Conservation (phyloP, 2,888 invertebrate genomes). For the Ceratothoa steindachneri region DNA sequence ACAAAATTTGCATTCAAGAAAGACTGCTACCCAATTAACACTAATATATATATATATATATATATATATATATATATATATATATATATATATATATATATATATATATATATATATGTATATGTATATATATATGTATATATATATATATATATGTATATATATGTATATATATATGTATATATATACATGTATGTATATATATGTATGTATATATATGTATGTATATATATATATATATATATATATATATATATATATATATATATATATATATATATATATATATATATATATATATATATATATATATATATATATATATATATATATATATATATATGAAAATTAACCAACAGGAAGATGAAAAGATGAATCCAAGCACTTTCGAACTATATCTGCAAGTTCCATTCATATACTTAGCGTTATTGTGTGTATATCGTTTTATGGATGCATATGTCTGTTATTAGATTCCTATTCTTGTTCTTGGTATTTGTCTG, state of each 20-base stretch:
- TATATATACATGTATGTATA: conserved; percentile 15
- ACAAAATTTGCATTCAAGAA: no score
- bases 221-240: conserved; percentile 4
- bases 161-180: conserved; percentile 15
- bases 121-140: neutral
- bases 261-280: neutral
- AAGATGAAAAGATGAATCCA: no score
- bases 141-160: conserved; percentile 11
- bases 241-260: neutral
- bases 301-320: conserved; percentile 1
- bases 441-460: no score
- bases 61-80: no score
- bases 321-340: no score
- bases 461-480: no score
- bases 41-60: no score
- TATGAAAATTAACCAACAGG: no score
- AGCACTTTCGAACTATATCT: no score
- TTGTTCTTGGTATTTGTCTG: no score
- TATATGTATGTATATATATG: conserved; percentile 15
- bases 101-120: neutral
- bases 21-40: no score
- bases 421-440: neutral
- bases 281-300: neutral
- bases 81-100: neutral
- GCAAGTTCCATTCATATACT: neutral